These are phyloP conservation scores for Dascillus cervinus DNA, from an alignment of 2,888 invertebrate species.

Conservation along the genomic window DNA sequence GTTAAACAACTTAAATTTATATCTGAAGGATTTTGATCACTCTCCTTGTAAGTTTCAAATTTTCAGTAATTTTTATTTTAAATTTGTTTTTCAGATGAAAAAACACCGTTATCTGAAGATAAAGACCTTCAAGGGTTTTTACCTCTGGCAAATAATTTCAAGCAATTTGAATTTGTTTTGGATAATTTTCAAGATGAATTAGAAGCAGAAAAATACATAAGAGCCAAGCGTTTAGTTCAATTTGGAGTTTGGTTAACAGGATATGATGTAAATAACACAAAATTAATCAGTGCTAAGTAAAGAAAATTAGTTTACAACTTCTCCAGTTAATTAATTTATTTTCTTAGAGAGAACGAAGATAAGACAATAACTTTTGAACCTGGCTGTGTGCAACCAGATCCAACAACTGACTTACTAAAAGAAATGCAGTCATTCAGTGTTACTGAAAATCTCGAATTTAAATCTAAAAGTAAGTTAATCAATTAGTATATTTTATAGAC, in stretches of 20 bases:
- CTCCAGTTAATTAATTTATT: not conserved
- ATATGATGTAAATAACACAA: slow-evolving; percentile 39
- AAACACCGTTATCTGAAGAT: slow-evolving; percentile 69
- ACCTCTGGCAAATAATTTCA: slow-evolving; percentile 57
- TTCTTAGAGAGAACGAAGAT: slow-evolving; percentile 15
- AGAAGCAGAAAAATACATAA: slow-evolving; percentile 42
- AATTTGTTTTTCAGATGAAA: slow-evolving; percentile 43
- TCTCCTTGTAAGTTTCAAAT: slow-evolving; percentile 46
- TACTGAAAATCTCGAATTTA: slow-evolving; percentile 33
- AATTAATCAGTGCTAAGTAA: slow-evolving; percentile 19
- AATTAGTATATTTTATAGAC: slow-evolving; percentile 2
- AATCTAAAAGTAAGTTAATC: slow-evolving; percentile 24
- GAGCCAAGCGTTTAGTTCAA: slow-evolving; percentile 45
- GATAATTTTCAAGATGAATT: slow-evolving; percentile 39
- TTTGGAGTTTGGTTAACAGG: slow-evolving; percentile 46
- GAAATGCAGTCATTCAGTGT: slow-evolving; percentile 49
- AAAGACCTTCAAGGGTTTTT: slow-evolving; percentile 72
- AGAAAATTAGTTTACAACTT: slow-evolving; percentile 6
- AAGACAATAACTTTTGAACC: slow-evolving; percentile 35
- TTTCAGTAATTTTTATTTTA: not conserved
- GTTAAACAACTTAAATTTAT: slow-evolving; percentile 57
- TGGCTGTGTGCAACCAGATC: slow-evolving; percentile 40
- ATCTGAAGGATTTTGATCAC: slow-evolving; percentile 44
- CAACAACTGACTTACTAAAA: slow-evolving; percentile 47
- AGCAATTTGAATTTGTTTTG: slow-evolving; percentile 47